A percentile compares a stretch with the other conserved stretches of the same genome.
phyloP scores from a whole-genome alignment of 2,797 vertebrate species.

The Hydrolagus colliei region DNA sequence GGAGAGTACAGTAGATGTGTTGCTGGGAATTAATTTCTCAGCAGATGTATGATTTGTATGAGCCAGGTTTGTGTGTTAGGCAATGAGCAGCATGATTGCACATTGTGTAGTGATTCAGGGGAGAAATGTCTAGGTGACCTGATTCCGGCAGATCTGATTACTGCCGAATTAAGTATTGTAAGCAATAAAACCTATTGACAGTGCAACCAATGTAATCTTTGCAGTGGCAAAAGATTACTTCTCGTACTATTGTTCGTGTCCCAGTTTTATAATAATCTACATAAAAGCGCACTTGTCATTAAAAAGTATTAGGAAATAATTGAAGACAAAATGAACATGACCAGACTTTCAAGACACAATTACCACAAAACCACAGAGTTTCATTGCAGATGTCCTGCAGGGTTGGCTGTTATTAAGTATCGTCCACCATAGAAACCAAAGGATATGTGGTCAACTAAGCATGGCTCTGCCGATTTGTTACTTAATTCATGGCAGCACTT shows the following conservation, averaged over 20 bases:
- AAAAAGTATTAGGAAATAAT: neutral
- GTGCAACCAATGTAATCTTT: too few relatives aligned
- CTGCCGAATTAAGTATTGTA: too few relatives aligned
- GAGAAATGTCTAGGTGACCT: neutral
- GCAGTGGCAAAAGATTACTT: too few relatives aligned
- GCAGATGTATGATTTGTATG: neutral
- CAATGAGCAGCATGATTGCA: neutral
- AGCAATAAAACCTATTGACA: too few relatives aligned
- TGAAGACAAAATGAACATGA: neutral
- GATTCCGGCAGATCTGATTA: neutral
- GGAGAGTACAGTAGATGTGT: neutral
- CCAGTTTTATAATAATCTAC: too few relatives aligned
- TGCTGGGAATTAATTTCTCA: neutral
- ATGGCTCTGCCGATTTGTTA: too few relatives aligned
- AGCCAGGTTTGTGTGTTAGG: neutral
- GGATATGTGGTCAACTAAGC: too few relatives aligned
- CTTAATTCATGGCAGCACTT: too few relatives aligned
- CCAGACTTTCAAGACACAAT: neutral
- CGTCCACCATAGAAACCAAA: too few relatives aligned
- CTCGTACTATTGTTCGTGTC: too few relatives aligned
- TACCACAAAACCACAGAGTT: neutral
- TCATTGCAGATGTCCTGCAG: neutral
- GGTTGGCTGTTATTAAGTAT: too few relatives aligned
- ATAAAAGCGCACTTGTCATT: neutral
- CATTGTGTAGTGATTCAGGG: neutral